Conservation (phyloP, 1,140 invertebrate genomes). For the Drosophila pectinifera region DNA sequence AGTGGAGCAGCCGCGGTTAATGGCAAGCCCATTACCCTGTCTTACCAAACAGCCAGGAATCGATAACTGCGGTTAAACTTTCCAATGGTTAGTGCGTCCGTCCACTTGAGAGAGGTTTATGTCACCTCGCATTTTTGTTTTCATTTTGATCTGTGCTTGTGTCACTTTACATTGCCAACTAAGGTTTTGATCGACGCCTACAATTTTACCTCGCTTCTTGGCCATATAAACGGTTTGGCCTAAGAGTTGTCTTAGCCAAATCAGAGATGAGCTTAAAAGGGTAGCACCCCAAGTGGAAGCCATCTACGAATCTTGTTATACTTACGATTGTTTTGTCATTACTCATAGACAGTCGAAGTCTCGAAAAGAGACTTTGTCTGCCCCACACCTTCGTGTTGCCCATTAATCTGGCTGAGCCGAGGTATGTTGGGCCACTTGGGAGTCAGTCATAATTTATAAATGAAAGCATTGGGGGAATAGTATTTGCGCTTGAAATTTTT, state of each 20-base stretch:
- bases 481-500: no score
- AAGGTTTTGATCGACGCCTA: conserved; percentile 30
- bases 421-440: background rate
- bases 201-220: conserved; percentile 15
- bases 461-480: background rate
- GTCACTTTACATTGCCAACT: conserved; percentile 13
- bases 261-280: conserved; percentile 41
- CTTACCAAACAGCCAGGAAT: conserved; percentile 49
- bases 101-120: conserved; percentile 5
- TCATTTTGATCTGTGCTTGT: conserved; percentile 8
- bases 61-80: conserved; percentile 46
- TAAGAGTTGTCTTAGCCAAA: conserved; percentile 52
- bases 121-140: conserved; percentile 18
- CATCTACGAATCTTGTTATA: conserved; percentile 46
- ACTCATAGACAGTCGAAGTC: conserved; percentile 40
- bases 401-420: background rate
- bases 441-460: background rate
- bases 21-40: conserved; percentile 39
- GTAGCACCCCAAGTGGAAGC: conserved; percentile 50
- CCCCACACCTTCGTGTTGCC: conserved; percentile 40
- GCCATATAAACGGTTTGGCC: conserved; percentile 11
- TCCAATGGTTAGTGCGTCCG: conserved; percentile 32
- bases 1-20: conserved; percentile 58
- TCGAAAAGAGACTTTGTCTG: conserved; percentile 39
- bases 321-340: conserved; percentile 46